Evolutionary conservation across 2,797 vertebrate genomes (phyloP), one percentile per base, ranked within the genome.

Genomic region (Siniperca scherzeri): DNA sequence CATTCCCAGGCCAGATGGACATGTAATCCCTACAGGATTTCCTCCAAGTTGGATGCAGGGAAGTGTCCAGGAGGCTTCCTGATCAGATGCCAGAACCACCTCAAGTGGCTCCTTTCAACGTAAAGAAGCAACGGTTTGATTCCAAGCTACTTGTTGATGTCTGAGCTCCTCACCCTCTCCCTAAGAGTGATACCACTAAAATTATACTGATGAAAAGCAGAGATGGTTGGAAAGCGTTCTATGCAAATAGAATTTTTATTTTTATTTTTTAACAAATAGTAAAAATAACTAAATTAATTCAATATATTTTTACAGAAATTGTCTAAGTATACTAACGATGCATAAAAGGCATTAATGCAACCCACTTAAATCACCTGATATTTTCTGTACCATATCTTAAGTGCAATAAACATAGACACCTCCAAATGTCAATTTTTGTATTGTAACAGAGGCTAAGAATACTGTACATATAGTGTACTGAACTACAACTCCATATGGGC

Each of bases 1-100:
- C 60, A 71, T 74, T 80, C 55, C 33, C 22, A 67, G 55, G 65
- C 74, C 78, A 80, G 81, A 80, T 77, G 55, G 70, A 72, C 62
- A 62, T 52, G 55, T 83, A 77, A 87, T 77, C 81, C 46, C 11
- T 10, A 16, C 21, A 56, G 65, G 53, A 70, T 40, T 48, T 70
- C 25, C 17, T 77, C n/a, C 53, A 69, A 75, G 6, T 76, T 73
- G 21, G 30, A 74, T 36, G 64, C 27, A 76, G 22, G 38, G 22
- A 56, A 33, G 59, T 46, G 57, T 77, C 70, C 70, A 56, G 33
- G 33, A 55, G 30, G 44, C 25, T 70, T 70, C 40, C 33, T 48
- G 17, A 60, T 60, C 25, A 57, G 57, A 62, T 19, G 60, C 66
- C 75, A 82, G 44, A 57, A 46, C 27, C 42, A 72, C 27, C 65